A percentile compares a stretch with the other conserved stretches of the same genome.
Evolutionary conservation across 2,888 invertebrate genomes (phyloP).

Genomic region (Platycnemis pennipes): DNA sequence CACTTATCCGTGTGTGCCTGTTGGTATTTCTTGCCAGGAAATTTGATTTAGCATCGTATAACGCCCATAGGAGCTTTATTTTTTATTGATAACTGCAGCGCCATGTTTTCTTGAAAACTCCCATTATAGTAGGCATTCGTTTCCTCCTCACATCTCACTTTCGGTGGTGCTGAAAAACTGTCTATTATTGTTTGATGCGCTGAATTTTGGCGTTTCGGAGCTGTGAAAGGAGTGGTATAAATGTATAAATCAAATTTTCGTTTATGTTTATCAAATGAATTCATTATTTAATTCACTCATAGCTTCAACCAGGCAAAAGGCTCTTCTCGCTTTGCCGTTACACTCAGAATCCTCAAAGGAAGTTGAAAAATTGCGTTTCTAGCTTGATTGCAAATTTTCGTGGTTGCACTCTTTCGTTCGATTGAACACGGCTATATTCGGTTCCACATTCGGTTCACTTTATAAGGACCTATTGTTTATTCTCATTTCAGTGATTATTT

Average conservation of each 20-base stretch:
- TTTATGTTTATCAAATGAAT: no score
- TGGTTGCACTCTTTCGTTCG: not conserved
- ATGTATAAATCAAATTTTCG: no score
- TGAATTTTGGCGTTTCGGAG: not conserved
- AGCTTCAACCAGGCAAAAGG: no score
- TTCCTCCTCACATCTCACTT: no score
- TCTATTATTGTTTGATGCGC: not conserved
- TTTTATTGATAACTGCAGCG: not conserved
- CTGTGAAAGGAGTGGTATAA: no score
- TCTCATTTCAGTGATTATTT: not conserved
- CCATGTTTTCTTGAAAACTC: not conserved
- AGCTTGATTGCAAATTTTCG: no score
- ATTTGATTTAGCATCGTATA: not conserved
- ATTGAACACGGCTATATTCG: not conserved
- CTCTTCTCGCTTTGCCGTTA: no score
- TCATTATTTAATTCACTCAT: no score
- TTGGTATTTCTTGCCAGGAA: not conserved
- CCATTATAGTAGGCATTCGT: no score
- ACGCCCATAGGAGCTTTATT: not conserved
- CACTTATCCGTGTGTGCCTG: not conserved
- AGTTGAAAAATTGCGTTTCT: no score
- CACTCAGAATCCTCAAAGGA: no score
- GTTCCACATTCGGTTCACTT: not conserved
- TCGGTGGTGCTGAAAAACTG: not conserved
- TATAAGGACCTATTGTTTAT: not conserved